Evolutionary conservation across 2,797 vertebrate species (phyloP), one percentile per base, ranked within the genome.

Genomic region (Iguana delicatissima): DNA sequence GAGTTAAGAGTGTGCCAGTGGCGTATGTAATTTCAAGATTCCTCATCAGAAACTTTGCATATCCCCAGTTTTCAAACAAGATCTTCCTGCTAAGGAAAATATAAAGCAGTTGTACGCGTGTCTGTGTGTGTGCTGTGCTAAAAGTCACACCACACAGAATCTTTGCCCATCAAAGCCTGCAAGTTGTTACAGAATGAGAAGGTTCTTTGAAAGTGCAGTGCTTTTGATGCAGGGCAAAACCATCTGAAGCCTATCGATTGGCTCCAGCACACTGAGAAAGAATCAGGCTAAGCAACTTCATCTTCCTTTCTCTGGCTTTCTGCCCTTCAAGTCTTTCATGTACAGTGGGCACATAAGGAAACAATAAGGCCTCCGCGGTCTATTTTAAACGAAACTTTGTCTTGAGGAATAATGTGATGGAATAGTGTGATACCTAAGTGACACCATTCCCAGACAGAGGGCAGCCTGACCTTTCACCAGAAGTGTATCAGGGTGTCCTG

Each of bases 161-260:
- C 85, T 91, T 57, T 79, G 92, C 85, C 79, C 0, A 4, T n/a
- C 0, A 0, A 22, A 84, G n/a, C 26, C 14, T 91, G 89, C 22
- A 24, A 80, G 7, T 86, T 91, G 59, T 79, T 92, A 90, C 90
- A 80, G 32, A 42, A 83, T 86, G 46, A 80, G n/a, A 59, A 13
- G 83, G 80, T 85, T 93, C 9, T 46, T 87, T 69, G 13, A 62
- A 72, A 90, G 6, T 14, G 85, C 86, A 87, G 92, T 83, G 86
- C 69, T 35, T 13, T 91, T 0, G 0, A 3, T 64, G 52, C 3
- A 46, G 3, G 18, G 0, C 67, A 72, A 67, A 86, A 42, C 73
- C 90, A 74, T 94, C 84, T 91, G 35, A 82, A 69, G 10, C 77
- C 6, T 13, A 89, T n/a, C 26, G 22, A 16, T 7, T 4, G 79